Evolutionary conservation across 2,888 invertebrate genomes (phyloP), one percentile per base, ranked within the genome.

Genomic region (Heliconius cydno): DNA sequence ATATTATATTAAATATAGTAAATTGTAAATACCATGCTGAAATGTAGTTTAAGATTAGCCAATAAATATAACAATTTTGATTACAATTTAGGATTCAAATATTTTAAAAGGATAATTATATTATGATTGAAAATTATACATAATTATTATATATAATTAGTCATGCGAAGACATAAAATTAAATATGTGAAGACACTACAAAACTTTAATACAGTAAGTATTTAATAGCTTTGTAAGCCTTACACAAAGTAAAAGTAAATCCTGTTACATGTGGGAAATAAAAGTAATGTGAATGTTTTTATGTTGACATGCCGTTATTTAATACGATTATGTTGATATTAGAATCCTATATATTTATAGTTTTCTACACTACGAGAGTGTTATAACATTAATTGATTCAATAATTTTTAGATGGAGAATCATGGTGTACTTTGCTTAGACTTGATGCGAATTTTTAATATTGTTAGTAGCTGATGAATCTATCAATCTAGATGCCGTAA

Each of bases 251-350:
- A 38, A 41, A 25, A 41, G 3, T 57, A 73, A 60, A n/a, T 73
- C 34, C 13, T 34, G 34, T 73, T 73, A 60, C 73, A 60, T 34
- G 38, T 73, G 60, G 34, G 38, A 73, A 73, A 60, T 60, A 81
- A 79, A 73, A 66, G 65, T 60, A 75, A 78, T 63, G 76, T 71
- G 76, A 63, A 77, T 34, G 3, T 77, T 70, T 77, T 46, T 30
- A 72, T 79, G 76, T 82, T 81, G 79, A 73, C 82, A 82, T 83
- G 83, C 83, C 76, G 76, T 80, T 80, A 83, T 80, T 80, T 70
- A 79, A 82, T 80, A 80, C 85, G 77, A 34, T 72, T 30, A 75
- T 75, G 77, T 71, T 77, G 75, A 67, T 74, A 67, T 74, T 66
- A 19, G 77, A 79, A 71, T 75, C 67, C 46, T 3, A n/a, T 60